Evolutionary conservation across 2,888 invertebrate genomes (phyloP), one percentile per base, ranked within the genome.

Genomic region (Drosophila peninsularis): DNA sequence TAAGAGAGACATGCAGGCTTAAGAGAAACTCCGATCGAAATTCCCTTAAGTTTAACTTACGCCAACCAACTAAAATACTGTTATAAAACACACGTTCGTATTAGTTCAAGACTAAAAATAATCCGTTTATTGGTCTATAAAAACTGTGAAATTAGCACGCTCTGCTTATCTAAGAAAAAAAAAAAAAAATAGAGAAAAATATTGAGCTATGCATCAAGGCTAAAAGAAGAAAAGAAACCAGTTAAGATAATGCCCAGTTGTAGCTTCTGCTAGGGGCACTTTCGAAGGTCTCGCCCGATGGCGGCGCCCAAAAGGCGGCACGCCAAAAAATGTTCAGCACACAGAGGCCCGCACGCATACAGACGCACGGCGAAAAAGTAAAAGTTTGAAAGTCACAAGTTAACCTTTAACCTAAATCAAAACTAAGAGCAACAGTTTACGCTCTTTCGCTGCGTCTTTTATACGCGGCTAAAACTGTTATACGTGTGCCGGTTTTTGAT

Each of bases 381-480:
- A 86, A 83, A 83, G 87, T 83, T 81, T 76, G 74, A 71, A 66
- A 79, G 62, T 71, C 71, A 71, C 55, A 64, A 65, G 66, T 75
- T 87, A 80, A 88, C 82, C 85, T 85, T 85, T 85, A 85, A 85
- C 85, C 85, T 75, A 87, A 88, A 85, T 85, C 75, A 71, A 70
- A 69, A 67, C 69, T 75, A 80, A 83, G 83, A 86, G 82, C 82
- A 83, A 85, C 80, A 84, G 84, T 75, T 79, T 56, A 62, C 57
- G 67, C 79, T 82, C 80, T 84, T 73, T 75, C 56, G 36, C 68
- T 55, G 27, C 39, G 32, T 49, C 67, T 82, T 70, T 83, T 84
- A 73, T 77, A 77, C 62, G 14, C 5, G 42, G 30, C 27, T 5
- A 24, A 36, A 65, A 63, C 61, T 71, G 71, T 71, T 63, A 69